Conservation (phyloP, 2,888 invertebrate species). For the Aphodius granarius region DNA sequence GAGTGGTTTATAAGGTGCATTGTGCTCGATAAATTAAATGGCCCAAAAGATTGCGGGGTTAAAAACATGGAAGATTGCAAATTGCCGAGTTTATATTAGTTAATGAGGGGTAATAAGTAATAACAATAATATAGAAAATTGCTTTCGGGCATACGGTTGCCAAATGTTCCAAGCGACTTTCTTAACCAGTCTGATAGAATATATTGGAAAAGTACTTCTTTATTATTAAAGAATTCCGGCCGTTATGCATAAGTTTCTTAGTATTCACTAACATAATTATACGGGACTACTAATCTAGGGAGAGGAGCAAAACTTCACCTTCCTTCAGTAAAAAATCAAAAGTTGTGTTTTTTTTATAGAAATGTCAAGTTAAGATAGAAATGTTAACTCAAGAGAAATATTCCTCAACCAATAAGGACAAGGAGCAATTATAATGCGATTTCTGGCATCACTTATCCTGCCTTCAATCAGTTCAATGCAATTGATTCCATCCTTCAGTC, state of each 20-base stretch:
- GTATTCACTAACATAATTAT: too few relatives aligned
- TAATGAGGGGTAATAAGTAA: neutral
- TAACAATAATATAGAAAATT: neutral
- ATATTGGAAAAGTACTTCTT: too few relatives aligned
- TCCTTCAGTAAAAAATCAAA: too few relatives aligned
- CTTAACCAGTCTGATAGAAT: too few relatives aligned
- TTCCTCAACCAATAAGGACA: neutral
- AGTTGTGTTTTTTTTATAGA: too few relatives aligned
- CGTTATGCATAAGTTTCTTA: too few relatives aligned
- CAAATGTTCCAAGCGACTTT: neutral
- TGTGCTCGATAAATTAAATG: neutral
- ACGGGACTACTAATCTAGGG: too few relatives aligned
- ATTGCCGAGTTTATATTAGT: neutral
- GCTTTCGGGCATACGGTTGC: neutral
- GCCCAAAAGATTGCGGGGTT: too few relatives aligned
- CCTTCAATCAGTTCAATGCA: neutral
- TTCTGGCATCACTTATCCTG: neutral
- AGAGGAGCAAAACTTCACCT: too few relatives aligned
- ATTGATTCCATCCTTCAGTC: neutral
- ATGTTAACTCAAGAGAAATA: too few relatives aligned
- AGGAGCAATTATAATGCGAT: neutral
- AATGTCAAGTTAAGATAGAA: too few relatives aligned
- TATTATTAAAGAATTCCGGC: too few relatives aligned
- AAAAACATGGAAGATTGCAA: neutral
- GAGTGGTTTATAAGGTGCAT: neutral